A percentile compares a stretch with the other conserved stretches of the same genome.
Evolutionary conservation across 53 echinoderm and acorn worm species (phyloP).

Genomic region (Astropecten irregularis): DNA sequence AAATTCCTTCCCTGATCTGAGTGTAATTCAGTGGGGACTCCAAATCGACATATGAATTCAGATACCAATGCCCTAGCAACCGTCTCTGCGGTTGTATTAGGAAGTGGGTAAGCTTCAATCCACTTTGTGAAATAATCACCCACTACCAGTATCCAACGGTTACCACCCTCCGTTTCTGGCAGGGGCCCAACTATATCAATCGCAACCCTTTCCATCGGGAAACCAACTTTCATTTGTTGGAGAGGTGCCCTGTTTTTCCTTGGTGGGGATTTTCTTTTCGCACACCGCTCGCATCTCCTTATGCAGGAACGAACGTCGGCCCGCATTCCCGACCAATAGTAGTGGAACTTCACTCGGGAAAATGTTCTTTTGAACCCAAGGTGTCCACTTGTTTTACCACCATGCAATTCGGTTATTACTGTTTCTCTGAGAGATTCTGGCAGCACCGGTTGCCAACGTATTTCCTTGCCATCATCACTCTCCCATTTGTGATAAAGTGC

Average conservation of each 20-base stretch:
- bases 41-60: neutral
- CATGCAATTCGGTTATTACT: constrained; percentile 60
- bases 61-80: neutral
- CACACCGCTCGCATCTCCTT: constrained; percentile 55
- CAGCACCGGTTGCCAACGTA: constrained; percentile 58
- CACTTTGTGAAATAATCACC: constrained; percentile 53
- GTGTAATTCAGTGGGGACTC: neutral
- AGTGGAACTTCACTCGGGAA: constrained; percentile 34
- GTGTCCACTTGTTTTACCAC: constrained; percentile 57
- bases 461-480: constrained; percentile 35
- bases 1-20: constrained; percentile 18
- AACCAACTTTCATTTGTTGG: constrained; percentile 31
- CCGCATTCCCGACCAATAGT: constrained; percentile 68
- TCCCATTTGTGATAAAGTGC: constrained; percentile 67
- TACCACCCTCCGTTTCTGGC: constrained; percentile 32
- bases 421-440: neutral
- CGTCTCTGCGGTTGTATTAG: neutral
- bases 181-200: constrained; percentile 61
- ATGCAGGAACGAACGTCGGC: constrained; percentile 42
- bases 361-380: constrained; percentile 67
- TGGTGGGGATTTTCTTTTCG: constrained; percentile 40
- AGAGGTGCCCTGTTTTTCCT: constrained; percentile 48
- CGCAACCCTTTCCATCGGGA: constrained; percentile 57
- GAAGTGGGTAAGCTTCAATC: constrained; percentile 3
- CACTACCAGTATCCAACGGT: constrained; percentile 53